Percentiles rank a stretch among this genome's conserved stretches.
phyloP scores from a whole-genome alignment of 2,888 invertebrate species.

The Phaedon cochleariae region DNA sequence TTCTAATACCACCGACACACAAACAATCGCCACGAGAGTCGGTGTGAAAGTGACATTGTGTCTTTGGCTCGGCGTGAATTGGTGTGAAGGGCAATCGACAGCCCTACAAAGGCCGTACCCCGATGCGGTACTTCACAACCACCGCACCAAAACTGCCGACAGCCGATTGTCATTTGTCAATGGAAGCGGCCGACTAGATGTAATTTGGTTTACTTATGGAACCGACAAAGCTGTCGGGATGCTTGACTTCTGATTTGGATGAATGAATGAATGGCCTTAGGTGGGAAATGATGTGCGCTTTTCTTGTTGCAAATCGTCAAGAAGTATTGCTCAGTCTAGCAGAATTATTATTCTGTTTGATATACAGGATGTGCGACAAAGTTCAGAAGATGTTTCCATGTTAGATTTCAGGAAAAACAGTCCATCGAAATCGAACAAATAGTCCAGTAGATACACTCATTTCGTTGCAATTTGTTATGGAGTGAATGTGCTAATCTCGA shows the following conservation, averaged over 20 bases:
- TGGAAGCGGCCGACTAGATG: conserved; percentile 56
- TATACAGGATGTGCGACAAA: too few species aligned
- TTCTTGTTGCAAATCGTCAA: neutral
- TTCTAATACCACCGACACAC: conserved; percentile 57
- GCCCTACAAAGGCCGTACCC: conserved; percentile 55
- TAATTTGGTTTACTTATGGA: conserved; percentile 58
- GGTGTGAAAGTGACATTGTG: conserved; percentile 62
- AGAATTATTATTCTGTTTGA: too few species aligned
- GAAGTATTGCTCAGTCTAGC: too few species aligned
- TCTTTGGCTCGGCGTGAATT: conserved; percentile 59
- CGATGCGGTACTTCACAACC: conserved; percentile 60
- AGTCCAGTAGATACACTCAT: too few species aligned
- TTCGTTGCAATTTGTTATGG: too few species aligned
- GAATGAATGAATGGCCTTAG: neutral
- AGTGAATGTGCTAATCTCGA: too few species aligned
- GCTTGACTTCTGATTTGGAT: conserved; percentile 18
- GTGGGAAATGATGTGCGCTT: neutral
- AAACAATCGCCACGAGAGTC: conserved; percentile 58
- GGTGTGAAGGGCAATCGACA: conserved; percentile 60
- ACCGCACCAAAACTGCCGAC: conserved; percentile 54
- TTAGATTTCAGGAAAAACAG: too few species aligned
- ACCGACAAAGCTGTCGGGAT: conserved; percentile 50
- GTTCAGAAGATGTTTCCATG: too few species aligned
- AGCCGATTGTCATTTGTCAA: conserved; percentile 52
- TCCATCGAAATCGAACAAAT: too few species aligned